Percentiles rank a stretch among this genome's conserved stretches.
Evolutionary conservation across 2,113 vertebrate species (phyloP).

Genomic region (Limanda limanda): DNA sequence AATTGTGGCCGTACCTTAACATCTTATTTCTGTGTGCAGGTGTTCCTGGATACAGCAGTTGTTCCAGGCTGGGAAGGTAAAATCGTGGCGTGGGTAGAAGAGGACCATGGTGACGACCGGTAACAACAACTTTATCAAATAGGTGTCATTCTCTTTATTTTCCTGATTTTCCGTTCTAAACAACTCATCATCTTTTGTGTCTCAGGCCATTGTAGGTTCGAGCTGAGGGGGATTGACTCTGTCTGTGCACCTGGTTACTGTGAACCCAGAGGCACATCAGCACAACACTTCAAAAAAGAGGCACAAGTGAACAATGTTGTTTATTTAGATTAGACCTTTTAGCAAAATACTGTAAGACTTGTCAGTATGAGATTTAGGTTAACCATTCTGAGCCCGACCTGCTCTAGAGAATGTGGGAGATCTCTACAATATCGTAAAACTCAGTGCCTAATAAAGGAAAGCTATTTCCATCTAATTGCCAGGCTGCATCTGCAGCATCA

Average conservation of each 20-base stretch:
- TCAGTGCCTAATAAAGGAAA: constrained; percentile 59
- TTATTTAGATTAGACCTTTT: constrained; percentile 1
- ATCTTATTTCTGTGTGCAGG: constrained; percentile 71
- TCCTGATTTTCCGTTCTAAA: background rate
- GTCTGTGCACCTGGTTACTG: constrained; percentile 10
- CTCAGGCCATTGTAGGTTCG: constrained; percentile 62
- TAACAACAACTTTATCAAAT: constrained; percentile 27
- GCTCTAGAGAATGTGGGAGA: background rate
- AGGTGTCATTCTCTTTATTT: background rate
- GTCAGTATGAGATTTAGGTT: constrained; percentile 29
- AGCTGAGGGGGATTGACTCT: background rate
- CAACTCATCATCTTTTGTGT: constrained; percentile 3
- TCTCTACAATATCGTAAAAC: constrained; percentile 1
- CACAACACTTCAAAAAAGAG: constrained; percentile 15
- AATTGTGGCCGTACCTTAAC: background rate
- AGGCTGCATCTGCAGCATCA: constrained; percentile 12
- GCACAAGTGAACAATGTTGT: background rate
- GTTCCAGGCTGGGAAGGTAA: constrained; percentile 99
- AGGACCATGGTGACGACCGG: constrained; percentile 90
- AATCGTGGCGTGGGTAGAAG: constrained; percentile 98
- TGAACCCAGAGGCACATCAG: constrained; percentile 31
- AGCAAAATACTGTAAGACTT: constrained; percentile 18
- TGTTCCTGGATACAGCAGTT: constrained; percentile 92
- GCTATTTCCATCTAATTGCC: constrained; percentile 7
- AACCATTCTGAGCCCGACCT: background rate